Percentiles rank a stretch among this genome's conserved stretches.
Evolutionary conservation across 1,140 invertebrate genomes (phyloP).

Genomic region (Heliconius himera): DNA sequence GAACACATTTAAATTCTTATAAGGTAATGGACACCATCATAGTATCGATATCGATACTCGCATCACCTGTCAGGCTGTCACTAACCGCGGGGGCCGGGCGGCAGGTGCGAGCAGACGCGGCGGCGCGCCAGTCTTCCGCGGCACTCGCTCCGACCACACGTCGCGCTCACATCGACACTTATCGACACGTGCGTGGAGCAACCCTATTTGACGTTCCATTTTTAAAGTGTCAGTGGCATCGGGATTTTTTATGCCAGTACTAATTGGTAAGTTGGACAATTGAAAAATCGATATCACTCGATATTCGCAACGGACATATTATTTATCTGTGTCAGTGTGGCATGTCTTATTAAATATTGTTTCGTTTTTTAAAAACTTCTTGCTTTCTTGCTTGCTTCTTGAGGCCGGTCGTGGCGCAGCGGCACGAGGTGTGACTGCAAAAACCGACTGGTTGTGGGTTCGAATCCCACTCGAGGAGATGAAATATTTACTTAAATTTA

Average conservation of each 20-base stretch:
- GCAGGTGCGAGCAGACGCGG: conserved; percentile 74
- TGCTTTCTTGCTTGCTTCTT: too few relatives aligned
- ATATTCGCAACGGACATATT: conserved; percentile 51
- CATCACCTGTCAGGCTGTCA: conserved; percentile 70
- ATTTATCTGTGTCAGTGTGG: conserved; percentile 57
- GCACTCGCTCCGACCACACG: conserved; percentile 63
- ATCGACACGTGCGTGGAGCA: conserved; percentile 73
- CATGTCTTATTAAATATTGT: conserved; percentile 40
- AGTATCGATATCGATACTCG: conserved; percentile 68
- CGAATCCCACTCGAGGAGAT: too few relatives aligned
- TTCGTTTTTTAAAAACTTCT: conserved; percentile 39
- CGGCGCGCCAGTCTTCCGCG: conserved; percentile 78
- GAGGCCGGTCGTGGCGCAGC: too few relatives aligned
- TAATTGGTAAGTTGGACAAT: conserved; percentile 56
- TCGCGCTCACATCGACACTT: conserved; percentile 53
- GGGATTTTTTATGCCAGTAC: conserved; percentile 50
- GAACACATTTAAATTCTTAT: conserved; percentile 15
- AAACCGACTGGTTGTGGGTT: too few relatives aligned
- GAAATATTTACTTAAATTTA: too few relatives aligned
- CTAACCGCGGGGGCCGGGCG: conserved; percentile 73
- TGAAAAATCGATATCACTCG: conserved; percentile 20
- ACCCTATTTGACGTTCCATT: conserved; percentile 72
- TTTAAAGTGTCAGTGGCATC: conserved; percentile 64
- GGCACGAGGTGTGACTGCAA: too few relatives aligned
- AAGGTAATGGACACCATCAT: conserved; percentile 27